Percentiles rank a stretch among this genome's conserved stretches.
phyloP scores from a whole-genome alignment of 2,113 vertebrate species.

The Cyphomyrus plagiostoma region DNA sequence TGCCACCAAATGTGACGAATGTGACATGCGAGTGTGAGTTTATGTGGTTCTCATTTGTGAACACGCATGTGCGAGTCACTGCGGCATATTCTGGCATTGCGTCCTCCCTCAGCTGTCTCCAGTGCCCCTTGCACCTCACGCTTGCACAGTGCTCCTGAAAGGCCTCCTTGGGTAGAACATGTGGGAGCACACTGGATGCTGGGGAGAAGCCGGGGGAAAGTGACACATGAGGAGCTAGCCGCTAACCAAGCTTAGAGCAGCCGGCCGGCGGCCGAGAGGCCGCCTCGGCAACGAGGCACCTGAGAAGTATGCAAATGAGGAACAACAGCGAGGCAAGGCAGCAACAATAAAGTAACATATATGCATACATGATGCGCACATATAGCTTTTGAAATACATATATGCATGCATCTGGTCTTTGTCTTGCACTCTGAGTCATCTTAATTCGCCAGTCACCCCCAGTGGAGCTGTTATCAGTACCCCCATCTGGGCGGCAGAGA shows the following conservation, averaged over 20 bases:
- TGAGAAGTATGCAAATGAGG: background rate
- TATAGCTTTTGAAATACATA: background rate
- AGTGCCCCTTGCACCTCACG: background rate
- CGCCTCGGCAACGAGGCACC: background rate
- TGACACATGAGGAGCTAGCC: background rate
- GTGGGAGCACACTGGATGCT: background rate
- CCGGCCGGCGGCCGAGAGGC: background rate
- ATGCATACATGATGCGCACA: background rate
- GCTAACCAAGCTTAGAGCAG: background rate
- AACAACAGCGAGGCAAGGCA: background rate
- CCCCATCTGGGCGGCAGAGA: slow-evolving; percentile 26
- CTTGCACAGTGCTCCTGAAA: background rate
- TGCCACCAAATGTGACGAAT: background rate
- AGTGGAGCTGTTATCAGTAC: slow-evolving; percentile 31
- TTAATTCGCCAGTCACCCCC: slow-evolving; percentile 20
- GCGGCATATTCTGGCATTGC: background rate
- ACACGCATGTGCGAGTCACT: background rate
- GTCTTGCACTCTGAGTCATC: background rate
- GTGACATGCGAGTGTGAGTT: background rate
- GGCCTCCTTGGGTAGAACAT: background rate
- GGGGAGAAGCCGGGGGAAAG: background rate
- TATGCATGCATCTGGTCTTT: background rate
- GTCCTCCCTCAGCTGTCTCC: background rate
- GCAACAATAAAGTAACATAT: background rate
- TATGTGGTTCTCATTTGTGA: background rate